Conservation (phyloP, 2,888 invertebrate species). For the Lasioglossum malachurum region DNA sequence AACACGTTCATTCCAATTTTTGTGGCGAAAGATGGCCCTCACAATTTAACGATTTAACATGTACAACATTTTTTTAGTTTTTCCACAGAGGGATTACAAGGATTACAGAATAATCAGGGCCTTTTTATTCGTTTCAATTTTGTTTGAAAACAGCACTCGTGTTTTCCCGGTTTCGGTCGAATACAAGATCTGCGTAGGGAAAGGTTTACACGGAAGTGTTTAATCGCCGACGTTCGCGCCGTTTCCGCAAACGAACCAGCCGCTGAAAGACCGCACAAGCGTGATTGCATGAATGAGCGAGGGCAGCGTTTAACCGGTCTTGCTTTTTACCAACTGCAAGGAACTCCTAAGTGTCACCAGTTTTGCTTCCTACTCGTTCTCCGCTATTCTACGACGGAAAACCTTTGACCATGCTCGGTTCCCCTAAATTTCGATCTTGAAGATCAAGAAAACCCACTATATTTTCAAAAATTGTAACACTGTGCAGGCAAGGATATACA, state of each 20-base stretch:
- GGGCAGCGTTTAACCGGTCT: constrained; percentile 37
- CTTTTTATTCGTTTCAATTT: not conserved
- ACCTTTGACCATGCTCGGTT: constrained; percentile 38
- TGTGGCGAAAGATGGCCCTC: not conserved
- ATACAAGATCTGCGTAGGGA: not conserved
- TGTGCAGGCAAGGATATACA: fast-evolving
- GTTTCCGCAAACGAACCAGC: constrained; percentile 66
- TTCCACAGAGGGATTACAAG: too few species aligned
- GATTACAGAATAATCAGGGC: not conserved
- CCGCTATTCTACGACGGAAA: constrained; percentile 35
- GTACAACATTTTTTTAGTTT: too few species aligned
- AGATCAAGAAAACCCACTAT: too few species aligned
- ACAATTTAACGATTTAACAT: not conserved
- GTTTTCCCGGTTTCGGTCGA: not conserved
- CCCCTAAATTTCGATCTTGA: not conserved
- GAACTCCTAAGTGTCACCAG: constrained; percentile 39
- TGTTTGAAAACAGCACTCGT: not conserved
- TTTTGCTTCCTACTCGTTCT: constrained; percentile 54
- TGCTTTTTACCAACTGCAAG: constrained; percentile 29
- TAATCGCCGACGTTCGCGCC: constrained; percentile 63
- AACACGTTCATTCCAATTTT: not conserved
- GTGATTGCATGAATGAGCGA: constrained; percentile 68
- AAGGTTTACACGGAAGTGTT: constrained; percentile 49
- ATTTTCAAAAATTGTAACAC: too few species aligned
- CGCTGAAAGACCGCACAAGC: constrained; percentile 60